Evolutionary conservation across 2,113 vertebrate species (phyloP).

Genomic region (Oreochromis spilurus): DNA sequence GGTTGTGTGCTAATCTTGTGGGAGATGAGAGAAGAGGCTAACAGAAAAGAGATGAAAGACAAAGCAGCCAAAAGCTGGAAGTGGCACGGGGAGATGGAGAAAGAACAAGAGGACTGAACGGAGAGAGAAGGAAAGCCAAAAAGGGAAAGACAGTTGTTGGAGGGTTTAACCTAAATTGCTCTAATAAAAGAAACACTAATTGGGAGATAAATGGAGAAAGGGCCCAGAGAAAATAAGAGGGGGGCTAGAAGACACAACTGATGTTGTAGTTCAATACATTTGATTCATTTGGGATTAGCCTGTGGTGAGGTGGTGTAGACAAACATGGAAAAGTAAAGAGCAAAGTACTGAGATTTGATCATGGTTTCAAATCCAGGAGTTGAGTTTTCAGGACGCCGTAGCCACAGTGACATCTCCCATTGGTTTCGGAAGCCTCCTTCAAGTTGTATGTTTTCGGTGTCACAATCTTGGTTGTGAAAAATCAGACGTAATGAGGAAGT

Average conservation of each 20-base stretch:
- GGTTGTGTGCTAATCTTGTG: not conserved
- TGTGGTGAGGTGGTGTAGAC: not conserved
- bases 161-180: not conserved
- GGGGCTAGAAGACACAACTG: not conserved
- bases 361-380: not conserved
- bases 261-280: not conserved
- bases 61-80: slow-evolving; percentile 16
- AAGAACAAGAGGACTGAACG: not conserved
- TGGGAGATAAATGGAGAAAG: not conserved
- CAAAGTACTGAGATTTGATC: not conserved
- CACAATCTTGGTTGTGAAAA: not conserved
- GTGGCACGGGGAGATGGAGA: not conserved
- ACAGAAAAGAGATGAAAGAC: slow-evolving; percentile 36
- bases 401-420: not conserved
- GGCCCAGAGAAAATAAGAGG: not conserved
- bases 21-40: slow-evolving; percentile 9
- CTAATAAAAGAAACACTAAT: slow-evolving; percentile 38
- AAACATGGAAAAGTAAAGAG: not conserved
- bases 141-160: not conserved
- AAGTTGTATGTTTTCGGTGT: not conserved
- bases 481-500: not conserved
- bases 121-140: not conserved
- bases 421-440: not conserved
- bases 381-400: not conserved
- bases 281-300: not conserved